These are phyloP conservation scores for Hedya salicella DNA, from an alignment of 2,888 invertebrate species.

Conservation along the genomic window DNA sequence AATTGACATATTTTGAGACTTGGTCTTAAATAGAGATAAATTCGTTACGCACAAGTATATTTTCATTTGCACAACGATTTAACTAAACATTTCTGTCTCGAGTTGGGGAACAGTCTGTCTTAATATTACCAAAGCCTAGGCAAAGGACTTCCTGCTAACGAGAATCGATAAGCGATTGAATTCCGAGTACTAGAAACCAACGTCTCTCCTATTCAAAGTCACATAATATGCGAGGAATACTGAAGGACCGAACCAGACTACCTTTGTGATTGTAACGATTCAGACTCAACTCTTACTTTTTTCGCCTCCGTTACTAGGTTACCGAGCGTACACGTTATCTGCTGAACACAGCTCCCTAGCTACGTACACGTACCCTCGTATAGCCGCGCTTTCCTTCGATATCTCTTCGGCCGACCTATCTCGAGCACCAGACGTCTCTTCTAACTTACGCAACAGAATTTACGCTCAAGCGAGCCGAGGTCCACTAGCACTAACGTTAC, in stretches of 20 bases:
- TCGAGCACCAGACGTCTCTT: constrained; percentile 78
- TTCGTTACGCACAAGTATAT: too few species aligned
- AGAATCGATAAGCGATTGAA: not conserved
- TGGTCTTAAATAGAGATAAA: too few species aligned
- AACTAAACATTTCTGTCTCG: too few species aligned
- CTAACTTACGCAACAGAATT: constrained; percentile 83
- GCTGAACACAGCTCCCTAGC: constrained; percentile 28
- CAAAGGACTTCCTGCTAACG: not conserved
- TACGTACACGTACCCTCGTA: constrained; percentile 50
- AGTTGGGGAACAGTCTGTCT: too few species aligned
- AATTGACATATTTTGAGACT: too few species aligned
- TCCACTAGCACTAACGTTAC: constrained; percentile 77
- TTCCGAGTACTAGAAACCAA: not conserved
- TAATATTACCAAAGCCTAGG: too few species aligned
- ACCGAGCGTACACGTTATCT: constrained; percentile 34
- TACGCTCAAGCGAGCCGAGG: constrained; percentile 81
- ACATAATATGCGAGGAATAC: not conserved
- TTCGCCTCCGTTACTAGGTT: constrained; percentile 31
- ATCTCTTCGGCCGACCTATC: constrained; percentile 71
- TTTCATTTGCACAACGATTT: too few species aligned
- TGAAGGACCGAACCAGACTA: not conserved
- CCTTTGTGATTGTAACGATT: not conserved
- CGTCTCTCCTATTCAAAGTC: not conserved
- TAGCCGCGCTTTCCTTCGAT: constrained; percentile 65
- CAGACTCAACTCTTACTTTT: constrained; percentile 22